phyloP scores from a whole-genome alignment of 1,140 invertebrate species.

The Drosophila nigrodunni region DNA sequence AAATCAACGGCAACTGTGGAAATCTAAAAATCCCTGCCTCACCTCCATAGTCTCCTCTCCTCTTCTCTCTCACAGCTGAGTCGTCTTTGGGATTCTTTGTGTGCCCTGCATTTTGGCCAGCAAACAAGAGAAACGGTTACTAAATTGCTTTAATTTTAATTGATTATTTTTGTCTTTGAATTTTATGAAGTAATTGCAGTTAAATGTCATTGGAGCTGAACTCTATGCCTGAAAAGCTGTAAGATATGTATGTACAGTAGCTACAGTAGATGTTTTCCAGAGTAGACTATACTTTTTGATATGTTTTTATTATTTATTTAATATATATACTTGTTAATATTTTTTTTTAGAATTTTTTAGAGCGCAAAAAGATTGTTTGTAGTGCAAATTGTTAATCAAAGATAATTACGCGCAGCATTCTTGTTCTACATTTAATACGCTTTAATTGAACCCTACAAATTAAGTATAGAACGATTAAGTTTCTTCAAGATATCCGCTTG shows the following conservation, averaged over 20 bases:
- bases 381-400: neutral
- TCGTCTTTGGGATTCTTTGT: slow-evolving; percentile 48
- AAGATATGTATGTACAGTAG: neutral
- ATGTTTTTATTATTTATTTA: too few species aligned
- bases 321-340: too few species aligned
- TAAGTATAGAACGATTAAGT: slow-evolving; percentile 57
- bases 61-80: slow-evolving; percentile 1
- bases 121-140: slow-evolving; percentile 28
- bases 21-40: slow-evolving; percentile 49
- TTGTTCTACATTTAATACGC: slow-evolving; percentile 59
- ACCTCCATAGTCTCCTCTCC: neutral
- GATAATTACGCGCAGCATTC: slow-evolving; percentile 55
- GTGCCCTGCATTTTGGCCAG: slow-evolving; percentile 47
- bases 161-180: neutral
- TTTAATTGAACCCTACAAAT: slow-evolving; percentile 68
- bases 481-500: slow-evolving; percentile 69
- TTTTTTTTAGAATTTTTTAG: neutral
- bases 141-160: slow-evolving; percentile 15
- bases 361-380: neutral
- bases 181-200: slow-evolving; percentile 40
- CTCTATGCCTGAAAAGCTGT: neutral
- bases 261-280: too few species aligned
- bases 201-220: slow-evolving; percentile 50
- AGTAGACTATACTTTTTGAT: too few species aligned
- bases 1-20: slow-evolving; percentile 47